phyloP scores from a whole-genome alignment of 2,113 vertebrate species.

The Colius striatus region DNA sequence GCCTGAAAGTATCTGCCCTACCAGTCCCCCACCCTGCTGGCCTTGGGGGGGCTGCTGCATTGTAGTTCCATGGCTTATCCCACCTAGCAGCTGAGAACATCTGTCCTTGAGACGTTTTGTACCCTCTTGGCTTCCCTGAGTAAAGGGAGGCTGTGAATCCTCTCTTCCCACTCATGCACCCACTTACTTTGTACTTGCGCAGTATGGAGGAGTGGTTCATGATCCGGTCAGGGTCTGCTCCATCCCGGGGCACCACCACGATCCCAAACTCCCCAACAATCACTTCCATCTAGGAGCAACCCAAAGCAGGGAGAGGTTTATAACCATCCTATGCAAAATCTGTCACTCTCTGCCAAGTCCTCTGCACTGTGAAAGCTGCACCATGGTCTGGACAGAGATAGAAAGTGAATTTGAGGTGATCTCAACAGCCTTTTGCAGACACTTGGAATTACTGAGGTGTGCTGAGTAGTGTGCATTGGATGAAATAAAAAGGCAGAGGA shows the following conservation, averaged over 20 bases:
- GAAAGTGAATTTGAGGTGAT: not conserved
- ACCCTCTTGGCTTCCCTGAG: not conserved
- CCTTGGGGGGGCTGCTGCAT: fast-evolving
- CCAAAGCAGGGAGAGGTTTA: not conserved
- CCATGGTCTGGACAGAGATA: not conserved
- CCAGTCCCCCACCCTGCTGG: not conserved
- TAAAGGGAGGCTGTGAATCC: not conserved
- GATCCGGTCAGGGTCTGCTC: slow-evolving; percentile 90
- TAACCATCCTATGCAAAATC: not conserved
- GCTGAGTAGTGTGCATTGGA: not conserved
- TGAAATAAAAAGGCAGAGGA: not conserved
- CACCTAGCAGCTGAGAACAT: not conserved
- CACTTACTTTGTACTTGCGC: slow-evolving; percentile 92
- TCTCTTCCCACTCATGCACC: fast-evolving
- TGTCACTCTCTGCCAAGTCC: not conserved
- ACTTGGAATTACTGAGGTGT: not conserved
- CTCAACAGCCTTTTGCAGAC: not conserved
- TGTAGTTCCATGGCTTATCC: not conserved
- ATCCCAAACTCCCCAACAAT: slow-evolving; percentile 98
- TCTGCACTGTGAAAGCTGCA: not conserved
- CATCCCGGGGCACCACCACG: slow-evolving; percentile 94
- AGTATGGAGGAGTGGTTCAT: slow-evolving; percentile 98
- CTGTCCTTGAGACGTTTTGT: not conserved
- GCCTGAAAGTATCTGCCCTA: not conserved
- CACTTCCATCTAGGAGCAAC: slow-evolving; percentile 90